These are phyloP conservation scores for Pocillopora damicornis DNA, from an alignment of 64 coral and sea anemone species.

Conservation along the genomic window DNA sequence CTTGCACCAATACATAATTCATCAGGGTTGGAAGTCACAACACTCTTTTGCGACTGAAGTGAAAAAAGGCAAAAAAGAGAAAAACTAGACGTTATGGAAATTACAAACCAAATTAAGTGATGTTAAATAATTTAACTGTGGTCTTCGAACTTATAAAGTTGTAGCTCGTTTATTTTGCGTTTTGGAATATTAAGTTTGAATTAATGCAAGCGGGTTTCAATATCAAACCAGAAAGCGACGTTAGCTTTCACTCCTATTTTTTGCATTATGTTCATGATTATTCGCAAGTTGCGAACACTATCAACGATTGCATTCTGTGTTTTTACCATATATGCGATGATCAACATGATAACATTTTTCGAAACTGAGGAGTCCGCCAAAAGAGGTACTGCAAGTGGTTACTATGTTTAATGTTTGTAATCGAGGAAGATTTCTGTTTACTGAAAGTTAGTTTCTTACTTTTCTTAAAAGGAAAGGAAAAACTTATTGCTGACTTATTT, in stretches of 20 bases:
- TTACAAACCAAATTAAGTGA: too few species aligned
- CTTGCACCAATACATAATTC: too few species aligned
- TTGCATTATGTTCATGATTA: neutral
- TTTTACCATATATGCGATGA: neutral
- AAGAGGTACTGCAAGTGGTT: neutral
- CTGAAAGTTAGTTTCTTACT: neutral
- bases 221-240: neutral
- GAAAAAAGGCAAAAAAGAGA: too few species aligned
- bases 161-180: neutral
- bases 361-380: neutral
- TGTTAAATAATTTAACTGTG: too few species aligned
- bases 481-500: too few species aligned
- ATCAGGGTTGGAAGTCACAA: too few species aligned
- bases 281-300: neutral
- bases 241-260: neutral
- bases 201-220: neutral
- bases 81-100: too few species aligned
- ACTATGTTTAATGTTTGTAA: neutral
- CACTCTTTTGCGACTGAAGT: too few species aligned
- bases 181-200: neutral
- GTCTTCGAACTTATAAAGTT: too few species aligned
- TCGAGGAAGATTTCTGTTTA: neutral
- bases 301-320: neutral
- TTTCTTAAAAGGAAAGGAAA: neutral
- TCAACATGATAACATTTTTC: neutral